Evolutionary conservation across 2,113 vertebrate genomes (phyloP), one percentile per base, ranked within the genome.

Genomic region (Trematomus loennbergii): DNA sequence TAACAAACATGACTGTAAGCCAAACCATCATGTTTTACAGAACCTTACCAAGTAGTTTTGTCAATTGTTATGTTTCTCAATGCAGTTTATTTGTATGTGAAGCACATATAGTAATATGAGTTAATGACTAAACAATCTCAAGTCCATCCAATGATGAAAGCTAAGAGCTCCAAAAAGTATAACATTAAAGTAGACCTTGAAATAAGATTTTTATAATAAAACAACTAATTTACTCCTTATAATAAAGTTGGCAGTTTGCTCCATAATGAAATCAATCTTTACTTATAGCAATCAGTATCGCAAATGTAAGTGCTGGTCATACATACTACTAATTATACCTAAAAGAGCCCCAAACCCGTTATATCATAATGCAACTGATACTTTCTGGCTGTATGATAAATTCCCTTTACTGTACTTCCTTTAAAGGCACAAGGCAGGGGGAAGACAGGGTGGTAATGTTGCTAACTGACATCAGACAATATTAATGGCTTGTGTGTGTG

Each of bases 401-500:
- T 50, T 57, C 54, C 48, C 16, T 77, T 76, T 75, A 59, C 77
- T 81, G 62, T 48, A 36, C 20, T 40, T 46, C 17, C 60, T 72
- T 43, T 49, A 78, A 63, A 75, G 67, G 40, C 12, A 11, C 7
- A 36, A 33, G 20, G 60, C 58, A 29, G 25, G n/a, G 60, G 77
- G 29, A 66, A 33, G 52, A 76, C 60, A 55, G 36, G 53, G 25
- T 11, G 36, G 40, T 49, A 68, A 55, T 63, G 76, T 66, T 69
- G 72, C 61, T 69, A 61, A 75, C 62, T 66, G 73, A 75, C 81
- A 66, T 62, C 60, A 80, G 25, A 81, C 72, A 71, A 79, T 70
- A 81, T 67, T 79, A 87, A 83, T 46, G 50, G 53, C 64, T 67
- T 43, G 49, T 83, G 46, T 53, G 59, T 48, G 33, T 70, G 60